These are phyloP conservation scores for Morinoia aosen DNA, from an alignment of 2,888 invertebrate genomes.

Conservation along the genomic window DNA sequence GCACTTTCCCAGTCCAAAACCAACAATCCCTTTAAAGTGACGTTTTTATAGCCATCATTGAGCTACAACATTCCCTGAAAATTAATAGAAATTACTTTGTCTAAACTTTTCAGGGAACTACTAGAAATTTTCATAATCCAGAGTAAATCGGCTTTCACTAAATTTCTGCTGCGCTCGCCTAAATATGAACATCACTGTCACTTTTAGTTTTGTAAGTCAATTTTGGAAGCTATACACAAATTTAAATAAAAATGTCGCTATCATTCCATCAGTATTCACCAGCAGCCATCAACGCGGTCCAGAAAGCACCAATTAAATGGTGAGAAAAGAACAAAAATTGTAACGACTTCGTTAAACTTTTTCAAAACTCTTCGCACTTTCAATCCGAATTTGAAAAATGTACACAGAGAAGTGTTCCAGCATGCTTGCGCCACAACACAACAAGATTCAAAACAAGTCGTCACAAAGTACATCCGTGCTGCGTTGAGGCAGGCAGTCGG, in stretches of 20 bases:
- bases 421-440: neutral
- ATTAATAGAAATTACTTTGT: neutral
- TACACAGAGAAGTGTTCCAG: neutral
- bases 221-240: neutral
- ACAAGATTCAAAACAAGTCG: neutral
- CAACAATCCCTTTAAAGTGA: neutral
- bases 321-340: neutral
- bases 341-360: neutral
- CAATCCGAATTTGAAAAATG: neutral
- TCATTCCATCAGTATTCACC: neutral
- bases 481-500: neutral
- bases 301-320: neutral
- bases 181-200: neutral
- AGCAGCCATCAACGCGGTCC: neutral
- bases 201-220: neutral
- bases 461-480: neutral
- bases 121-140: neutral
- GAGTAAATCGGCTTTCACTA: neutral
- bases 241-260: neutral
- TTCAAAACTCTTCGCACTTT: neutral
- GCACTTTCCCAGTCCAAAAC: neutral
- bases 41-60: neutral
- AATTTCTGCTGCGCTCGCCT: neutral
- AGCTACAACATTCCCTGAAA: neutral
- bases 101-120: neutral